A percentile compares a stretch with the other conserved stretches of the same genome.
Conservation (phyloP, 1,140 invertebrate genomes). For the Odontomachus brunneus region DNA sequence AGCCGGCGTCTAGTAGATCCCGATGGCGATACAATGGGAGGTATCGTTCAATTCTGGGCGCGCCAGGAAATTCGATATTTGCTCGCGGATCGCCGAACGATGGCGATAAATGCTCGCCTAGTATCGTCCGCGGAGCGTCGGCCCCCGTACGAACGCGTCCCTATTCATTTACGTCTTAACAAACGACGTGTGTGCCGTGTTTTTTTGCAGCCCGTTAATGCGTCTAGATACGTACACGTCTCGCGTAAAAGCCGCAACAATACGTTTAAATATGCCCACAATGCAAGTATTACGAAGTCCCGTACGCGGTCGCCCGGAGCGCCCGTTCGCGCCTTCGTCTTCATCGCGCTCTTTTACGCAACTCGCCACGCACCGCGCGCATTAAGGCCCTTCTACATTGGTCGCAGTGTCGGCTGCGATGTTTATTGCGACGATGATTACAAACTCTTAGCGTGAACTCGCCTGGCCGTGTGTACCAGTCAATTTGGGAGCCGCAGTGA, state of each 20-base stretch:
- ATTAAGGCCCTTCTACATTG: no score
- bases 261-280: constrained; percentile 24
- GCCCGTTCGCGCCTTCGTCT: constrained; percentile 3
- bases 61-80: constrained; percentile 78
- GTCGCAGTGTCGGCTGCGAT: no score
- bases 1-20: constrained; percentile 68
- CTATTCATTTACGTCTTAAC: constrained; percentile 18
- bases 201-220: constrained; percentile 19
- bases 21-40: constrained; percentile 69
- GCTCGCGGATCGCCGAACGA: constrained; percentile 62
- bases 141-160: constrained; percentile 10
- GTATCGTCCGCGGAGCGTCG: constrained; percentile 40
- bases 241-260: not conserved
- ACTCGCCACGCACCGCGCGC: constrained; percentile 9
- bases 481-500: no score
- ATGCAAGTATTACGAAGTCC: constrained; percentile 18
- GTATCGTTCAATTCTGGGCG: constrained; percentile 75
- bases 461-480: no score
- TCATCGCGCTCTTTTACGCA: constrained; percentile 36
- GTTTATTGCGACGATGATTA: no score
- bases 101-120: constrained; percentile 68
- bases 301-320: not conserved
- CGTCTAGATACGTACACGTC: constrained; percentile 6
- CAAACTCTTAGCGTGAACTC: no score
- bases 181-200: not conserved